Conservation (phyloP, 2,888 invertebrate genomes). For the Ormyrus thymus region DNA sequence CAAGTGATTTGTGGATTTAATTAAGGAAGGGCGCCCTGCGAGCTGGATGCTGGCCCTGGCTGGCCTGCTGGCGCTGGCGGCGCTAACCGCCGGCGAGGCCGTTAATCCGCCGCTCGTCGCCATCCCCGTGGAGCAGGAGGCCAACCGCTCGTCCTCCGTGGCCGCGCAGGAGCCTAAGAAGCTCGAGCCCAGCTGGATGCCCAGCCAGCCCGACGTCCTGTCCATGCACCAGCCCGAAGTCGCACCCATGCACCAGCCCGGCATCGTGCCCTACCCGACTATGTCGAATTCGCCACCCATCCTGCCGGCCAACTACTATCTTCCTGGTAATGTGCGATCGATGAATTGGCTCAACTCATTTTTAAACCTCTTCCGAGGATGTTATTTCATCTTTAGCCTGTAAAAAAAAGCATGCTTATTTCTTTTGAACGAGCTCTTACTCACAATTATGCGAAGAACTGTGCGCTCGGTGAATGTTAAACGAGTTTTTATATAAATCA, state of each 20-base stretch:
- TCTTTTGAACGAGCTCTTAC: too few species aligned
- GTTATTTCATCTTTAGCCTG: too few species aligned
- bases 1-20: slow-evolving; percentile 26
- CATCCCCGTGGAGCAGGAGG: background rate
- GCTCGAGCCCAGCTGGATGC: slow-evolving; percentile 58
- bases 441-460: too few species aligned
- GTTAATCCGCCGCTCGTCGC: background rate
- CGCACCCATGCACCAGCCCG: background rate
- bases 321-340: slow-evolving; percentile 60
- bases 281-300: slow-evolving; percentile 52
- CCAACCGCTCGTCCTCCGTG: background rate
- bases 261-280: slow-evolving; percentile 29
- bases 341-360: too few species aligned
- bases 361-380: too few species aligned
- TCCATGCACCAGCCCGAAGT: slow-evolving; percentile 47
- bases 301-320: slow-evolving; percentile 61
- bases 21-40: background rate
- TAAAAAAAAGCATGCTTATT: too few species aligned
- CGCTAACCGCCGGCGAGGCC: background rate
- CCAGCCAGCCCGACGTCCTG: slow-evolving; percentile 44
- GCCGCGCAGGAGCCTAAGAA: slow-evolving; percentile 45
- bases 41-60: background rate
- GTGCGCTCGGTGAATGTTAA: too few species aligned
- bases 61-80: too few species aligned
- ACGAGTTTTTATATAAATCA: too few species aligned